phyloP scores from a whole-genome alignment of 1,140 invertebrate genomes.

The Himalopsyche phryganea region DNA sequence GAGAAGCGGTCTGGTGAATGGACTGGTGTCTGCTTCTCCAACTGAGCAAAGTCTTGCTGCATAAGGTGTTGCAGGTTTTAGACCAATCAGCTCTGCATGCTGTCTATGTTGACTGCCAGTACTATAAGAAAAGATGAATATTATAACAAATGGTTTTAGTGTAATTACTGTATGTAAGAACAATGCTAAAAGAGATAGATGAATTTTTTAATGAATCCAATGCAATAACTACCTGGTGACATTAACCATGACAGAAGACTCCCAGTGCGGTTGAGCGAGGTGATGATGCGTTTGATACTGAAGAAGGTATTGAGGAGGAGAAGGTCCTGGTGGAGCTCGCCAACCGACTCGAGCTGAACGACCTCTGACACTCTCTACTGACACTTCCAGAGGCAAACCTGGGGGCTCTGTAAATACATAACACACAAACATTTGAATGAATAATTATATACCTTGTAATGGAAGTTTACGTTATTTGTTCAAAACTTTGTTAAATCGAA shows the following conservation, averaged over 20 bases:
- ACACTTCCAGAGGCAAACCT: constrained; percentile 43
- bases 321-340: constrained; percentile 39
- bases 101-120: constrained; percentile 36
- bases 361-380: constrained; percentile 40
- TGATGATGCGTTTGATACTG: constrained; percentile 40
- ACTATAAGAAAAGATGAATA: not conserved
- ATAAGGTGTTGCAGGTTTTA: constrained; percentile 43
- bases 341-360: constrained; percentile 41
- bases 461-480: too few species aligned
- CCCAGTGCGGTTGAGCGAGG: constrained; percentile 37
- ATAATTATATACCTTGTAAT: too few species aligned
- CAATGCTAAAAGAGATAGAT: too few species aligned
- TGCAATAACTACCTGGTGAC: constrained; percentile 45
- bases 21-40: constrained; percentile 45
- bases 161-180: too few species aligned
- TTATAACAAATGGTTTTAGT: too few species aligned
- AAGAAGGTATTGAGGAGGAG: constrained; percentile 39
- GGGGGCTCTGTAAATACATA: constrained; percentile 42
- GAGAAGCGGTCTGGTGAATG: constrained; percentile 42
- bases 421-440: too few species aligned
- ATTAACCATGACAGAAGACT: constrained; percentile 41
- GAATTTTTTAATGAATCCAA: too few species aligned
- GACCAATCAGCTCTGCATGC: constrained; percentile 42
- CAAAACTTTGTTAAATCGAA: too few species aligned
- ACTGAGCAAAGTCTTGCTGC: constrained; percentile 44